Evolutionary conservation across 2,113 vertebrate genomes (phyloP).

Genomic region (Sturnira hondurensis): DNA sequence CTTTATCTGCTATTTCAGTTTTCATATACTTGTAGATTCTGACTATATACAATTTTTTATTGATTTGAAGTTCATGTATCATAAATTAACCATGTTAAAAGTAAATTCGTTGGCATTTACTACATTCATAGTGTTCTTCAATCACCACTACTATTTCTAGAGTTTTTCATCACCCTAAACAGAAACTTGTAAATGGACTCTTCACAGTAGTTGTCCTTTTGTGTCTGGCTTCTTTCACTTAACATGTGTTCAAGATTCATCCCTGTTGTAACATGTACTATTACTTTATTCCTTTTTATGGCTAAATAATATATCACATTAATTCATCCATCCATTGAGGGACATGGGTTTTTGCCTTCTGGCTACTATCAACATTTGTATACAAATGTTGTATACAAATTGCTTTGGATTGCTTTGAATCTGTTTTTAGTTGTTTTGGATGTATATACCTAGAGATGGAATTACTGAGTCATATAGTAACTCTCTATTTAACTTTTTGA

Average conservation of each 20-base stretch:
- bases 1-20: background rate
- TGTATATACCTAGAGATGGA: background rate
- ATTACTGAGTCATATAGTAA: conserved; percentile 22
- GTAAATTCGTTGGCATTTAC: background rate
- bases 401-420: conserved; percentile 4
- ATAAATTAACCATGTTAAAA: conserved; percentile 39
- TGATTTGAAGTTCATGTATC: background rate
- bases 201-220: background rate
- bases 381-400: no score
- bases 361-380: background rate
- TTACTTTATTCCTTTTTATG: background rate
- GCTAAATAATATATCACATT: background rate
- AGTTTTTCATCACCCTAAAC: background rate
- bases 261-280: background rate
- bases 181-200: background rate
- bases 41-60: background rate
- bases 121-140: background rate
- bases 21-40: background rate
- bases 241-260: background rate
- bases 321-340: background rate
- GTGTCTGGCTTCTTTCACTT: background rate
- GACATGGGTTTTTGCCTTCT: conserved; percentile 8
- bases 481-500: background rate
- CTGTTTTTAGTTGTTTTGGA: conserved; percentile 16
- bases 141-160: background rate